These are phyloP conservation scores for Anguilla rostrata DNA, from an alignment of 2,113 vertebrate species.

Conservation along the genomic window DNA sequence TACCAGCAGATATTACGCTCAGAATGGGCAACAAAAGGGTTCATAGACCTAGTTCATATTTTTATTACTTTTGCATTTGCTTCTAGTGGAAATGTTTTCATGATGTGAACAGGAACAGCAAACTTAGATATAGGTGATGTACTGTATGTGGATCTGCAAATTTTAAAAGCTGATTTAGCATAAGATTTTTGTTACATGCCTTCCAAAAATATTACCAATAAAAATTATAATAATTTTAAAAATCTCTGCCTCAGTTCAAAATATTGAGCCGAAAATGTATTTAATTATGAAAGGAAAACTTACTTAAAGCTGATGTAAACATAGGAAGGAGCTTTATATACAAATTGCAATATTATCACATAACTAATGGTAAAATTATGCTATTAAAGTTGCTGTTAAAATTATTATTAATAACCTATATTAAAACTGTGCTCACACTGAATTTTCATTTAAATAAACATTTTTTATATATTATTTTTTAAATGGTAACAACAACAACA, in stretches of 20 bases:
- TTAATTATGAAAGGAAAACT: too few relatives aligned
- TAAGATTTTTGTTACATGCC: neutral
- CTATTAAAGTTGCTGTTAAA: too few relatives aligned
- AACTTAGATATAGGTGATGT: neutral
- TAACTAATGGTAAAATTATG: neutral
- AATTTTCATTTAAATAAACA: neutral
- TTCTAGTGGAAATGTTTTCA: neutral
- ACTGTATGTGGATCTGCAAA: neutral
- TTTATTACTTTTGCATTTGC: neutral
- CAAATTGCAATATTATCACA: too few relatives aligned
- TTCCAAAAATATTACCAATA: neutral
- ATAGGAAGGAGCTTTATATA: too few relatives aligned
- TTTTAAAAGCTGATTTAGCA: neutral
- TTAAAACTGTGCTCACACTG: neutral
- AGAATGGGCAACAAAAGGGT: conserved; percentile 22
- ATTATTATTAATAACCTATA: neutral
- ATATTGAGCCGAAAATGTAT: too few relatives aligned
- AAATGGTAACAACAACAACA: too few relatives aligned
- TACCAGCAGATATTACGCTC: conserved; percentile 52
- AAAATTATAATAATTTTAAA: neutral
- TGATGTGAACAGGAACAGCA: neutral
- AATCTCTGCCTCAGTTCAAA: neutral
- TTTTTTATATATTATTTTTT: too few relatives aligned
- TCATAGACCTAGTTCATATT: neutral
- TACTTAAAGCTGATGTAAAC: too few relatives aligned